Evolutionary conservation across 2,797 vertebrate species (phyloP).

Genomic region (Oreochromis mossambicus): DNA sequence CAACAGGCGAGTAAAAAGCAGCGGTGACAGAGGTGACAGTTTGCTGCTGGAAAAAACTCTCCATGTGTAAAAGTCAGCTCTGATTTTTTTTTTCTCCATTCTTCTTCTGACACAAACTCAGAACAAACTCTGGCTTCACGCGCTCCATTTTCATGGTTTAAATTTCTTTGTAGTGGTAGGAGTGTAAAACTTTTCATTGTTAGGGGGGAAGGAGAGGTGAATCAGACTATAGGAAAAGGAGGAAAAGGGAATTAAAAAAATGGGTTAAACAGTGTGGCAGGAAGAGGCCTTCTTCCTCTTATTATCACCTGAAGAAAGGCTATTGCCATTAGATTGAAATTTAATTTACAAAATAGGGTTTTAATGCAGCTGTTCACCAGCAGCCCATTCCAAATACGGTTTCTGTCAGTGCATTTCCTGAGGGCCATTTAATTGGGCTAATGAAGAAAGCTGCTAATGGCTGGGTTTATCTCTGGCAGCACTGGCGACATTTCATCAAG

Average conservation of each 20-base stretch:
- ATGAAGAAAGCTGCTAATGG: conserved; percentile 78
- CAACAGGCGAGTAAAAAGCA: conserved; percentile 19
- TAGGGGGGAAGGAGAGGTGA: conserved; percentile 12
- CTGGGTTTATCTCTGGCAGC: conserved; percentile 60
- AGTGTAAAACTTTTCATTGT: conserved; percentile 43
- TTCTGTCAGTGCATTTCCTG: conserved; percentile 69
- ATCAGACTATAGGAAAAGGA: conserved; percentile 19
- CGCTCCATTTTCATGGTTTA: conserved; percentile 21
- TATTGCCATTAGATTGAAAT: conserved; percentile 78
- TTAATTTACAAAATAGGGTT: conserved; percentile 78
- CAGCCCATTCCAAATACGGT: conserved; percentile 64
- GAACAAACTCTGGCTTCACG: background rate
- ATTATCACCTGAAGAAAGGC: conserved; percentile 77
- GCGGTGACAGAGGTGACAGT: conserved; percentile 32
- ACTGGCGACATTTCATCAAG: conserved; percentile 69
- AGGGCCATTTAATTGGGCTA: conserved; percentile 77
- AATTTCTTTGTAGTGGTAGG: conserved; percentile 30
- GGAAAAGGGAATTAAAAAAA: conserved; percentile 33
- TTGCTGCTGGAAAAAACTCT: conserved; percentile 14
- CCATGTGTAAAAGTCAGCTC: conserved; percentile 24
- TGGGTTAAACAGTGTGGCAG: conserved; percentile 49
- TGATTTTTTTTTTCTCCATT: background rate
- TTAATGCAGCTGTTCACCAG: conserved; percentile 75
- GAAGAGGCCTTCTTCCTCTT: conserved; percentile 40
- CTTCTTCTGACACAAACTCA: background rate